phyloP scores from a whole-genome alignment of 1,140 invertebrate species.

The Drosophila tropicalis region DNA sequence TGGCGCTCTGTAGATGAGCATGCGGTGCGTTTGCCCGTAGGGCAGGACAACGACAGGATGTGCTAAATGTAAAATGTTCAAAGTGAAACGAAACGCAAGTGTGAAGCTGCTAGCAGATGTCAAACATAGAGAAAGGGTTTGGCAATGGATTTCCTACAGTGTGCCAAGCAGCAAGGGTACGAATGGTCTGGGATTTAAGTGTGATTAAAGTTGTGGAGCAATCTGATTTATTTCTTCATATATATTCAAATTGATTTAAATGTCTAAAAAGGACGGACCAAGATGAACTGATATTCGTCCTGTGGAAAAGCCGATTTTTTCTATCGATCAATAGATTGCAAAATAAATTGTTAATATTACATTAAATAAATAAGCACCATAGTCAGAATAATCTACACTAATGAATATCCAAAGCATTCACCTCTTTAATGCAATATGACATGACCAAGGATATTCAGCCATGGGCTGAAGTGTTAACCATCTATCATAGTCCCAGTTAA shows the following conservation, averaged over 20 bases:
- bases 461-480: neutral
- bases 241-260: constrained; percentile 11
- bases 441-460: neutral
- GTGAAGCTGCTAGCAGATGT: constrained; percentile 60
- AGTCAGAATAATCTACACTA: no score
- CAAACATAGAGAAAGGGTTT: constrained; percentile 30
- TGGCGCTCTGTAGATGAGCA: constrained; percentile 41
- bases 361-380: no score
- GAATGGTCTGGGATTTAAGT: constrained; percentile 18
- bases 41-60: constrained; percentile 48
- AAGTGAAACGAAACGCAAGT: constrained; percentile 48
- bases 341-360: no score
- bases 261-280: neutral
- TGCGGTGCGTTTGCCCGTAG: constrained; percentile 40
- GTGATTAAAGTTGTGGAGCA: constrained; percentile 17
- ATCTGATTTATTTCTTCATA: neutral
- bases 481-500: neutral
- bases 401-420: neutral
- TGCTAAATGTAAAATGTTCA: constrained; percentile 59
- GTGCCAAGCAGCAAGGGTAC: neutral
- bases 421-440: neutral
- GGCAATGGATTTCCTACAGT: neutral
- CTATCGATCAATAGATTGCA: no score
- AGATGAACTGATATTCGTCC: neutral
- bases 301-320: neutral